Evolutionary conservation across 2,113 vertebrate species (phyloP).

Genomic region (Nothocercus nigrocapillus): DNA sequence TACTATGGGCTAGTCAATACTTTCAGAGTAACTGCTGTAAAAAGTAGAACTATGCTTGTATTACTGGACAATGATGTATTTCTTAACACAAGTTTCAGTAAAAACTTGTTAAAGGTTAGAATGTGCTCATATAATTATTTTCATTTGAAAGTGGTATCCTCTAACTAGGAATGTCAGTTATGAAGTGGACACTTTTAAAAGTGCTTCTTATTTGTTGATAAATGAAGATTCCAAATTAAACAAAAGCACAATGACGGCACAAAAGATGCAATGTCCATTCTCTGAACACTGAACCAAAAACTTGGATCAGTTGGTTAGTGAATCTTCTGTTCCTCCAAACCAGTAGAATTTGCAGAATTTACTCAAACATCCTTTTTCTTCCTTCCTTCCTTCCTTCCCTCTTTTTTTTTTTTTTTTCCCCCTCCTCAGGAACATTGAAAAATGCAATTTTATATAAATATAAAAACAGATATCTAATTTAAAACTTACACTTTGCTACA

Average conservation of each 20-base stretch:
- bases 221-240: neutral
- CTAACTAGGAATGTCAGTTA: neutral
- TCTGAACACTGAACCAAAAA: neutral
- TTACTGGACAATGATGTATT: neutral
- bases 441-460: neutral
- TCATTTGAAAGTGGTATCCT: neutral
- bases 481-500: neutral
- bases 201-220: neutral
- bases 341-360: neutral
- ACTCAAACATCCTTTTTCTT: neutral
- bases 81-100: rapidly evolving
- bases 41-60: neutral
- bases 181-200: neutral
- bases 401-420: neutral
- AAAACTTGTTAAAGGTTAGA: neutral
- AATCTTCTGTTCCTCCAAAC: neutral
- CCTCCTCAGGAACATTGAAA: neutral
- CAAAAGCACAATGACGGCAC: neutral
- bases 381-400: neutral
- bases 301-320: neutral
- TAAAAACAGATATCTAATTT: neutral
- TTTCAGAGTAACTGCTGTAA: neutral
- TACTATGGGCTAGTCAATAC: neutral
- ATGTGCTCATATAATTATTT: neutral
- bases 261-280: neutral